These are phyloP conservation scores for Notolabrus celidotus DNA, from an alignment of 2,797 vertebrate species.

Conservation along the genomic window DNA sequence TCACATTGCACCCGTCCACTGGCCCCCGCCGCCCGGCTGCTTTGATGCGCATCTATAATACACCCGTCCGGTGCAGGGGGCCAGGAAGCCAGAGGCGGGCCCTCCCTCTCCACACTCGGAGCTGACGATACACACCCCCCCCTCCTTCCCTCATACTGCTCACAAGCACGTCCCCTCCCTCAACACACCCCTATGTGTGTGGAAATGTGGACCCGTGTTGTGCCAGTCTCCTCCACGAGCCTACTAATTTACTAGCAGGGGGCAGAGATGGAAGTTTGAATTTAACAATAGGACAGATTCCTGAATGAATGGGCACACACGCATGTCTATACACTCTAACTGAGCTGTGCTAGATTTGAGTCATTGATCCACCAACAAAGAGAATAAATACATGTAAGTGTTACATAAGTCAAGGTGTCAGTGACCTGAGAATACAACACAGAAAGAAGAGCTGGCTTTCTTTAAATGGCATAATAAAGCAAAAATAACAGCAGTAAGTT, in stretches of 20 bases:
- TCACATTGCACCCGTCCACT: conserved; percentile 77
- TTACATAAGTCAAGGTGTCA: conserved; percentile 33
- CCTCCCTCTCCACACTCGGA: conserved; percentile 55
- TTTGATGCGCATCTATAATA: conserved; percentile 73
- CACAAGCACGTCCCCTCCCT: conserved; percentile 22
- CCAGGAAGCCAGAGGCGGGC: conserved; percentile 82
- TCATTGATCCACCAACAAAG: conserved; percentile 61
- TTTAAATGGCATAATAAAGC: too few relatives aligned
- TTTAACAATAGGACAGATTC: conserved; percentile 54
- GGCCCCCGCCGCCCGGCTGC: conserved; percentile 62
- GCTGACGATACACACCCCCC: conserved; percentile 42
- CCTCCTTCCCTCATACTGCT: conserved; percentile 5
- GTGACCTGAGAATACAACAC: background rate
- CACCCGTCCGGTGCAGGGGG: conserved; percentile 66
- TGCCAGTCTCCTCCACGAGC: conserved; percentile 55
- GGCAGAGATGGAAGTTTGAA: conserved; percentile 48
- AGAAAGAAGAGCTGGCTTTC: too few relatives aligned
- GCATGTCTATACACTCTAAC: conserved; percentile 32
- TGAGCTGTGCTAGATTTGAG: conserved; percentile 8
- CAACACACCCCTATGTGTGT: background rate
- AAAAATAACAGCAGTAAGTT: too few relatives aligned
- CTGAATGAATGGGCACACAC: conserved; percentile 42
- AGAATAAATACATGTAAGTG: conserved; percentile 25
- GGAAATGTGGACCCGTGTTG: conserved; percentile 39
- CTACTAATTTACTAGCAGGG: conserved; percentile 66